Base-by-base conservation (phyloP, 2,797 vertebrate genomes). In the Tokudaia muenninki region DNA sequence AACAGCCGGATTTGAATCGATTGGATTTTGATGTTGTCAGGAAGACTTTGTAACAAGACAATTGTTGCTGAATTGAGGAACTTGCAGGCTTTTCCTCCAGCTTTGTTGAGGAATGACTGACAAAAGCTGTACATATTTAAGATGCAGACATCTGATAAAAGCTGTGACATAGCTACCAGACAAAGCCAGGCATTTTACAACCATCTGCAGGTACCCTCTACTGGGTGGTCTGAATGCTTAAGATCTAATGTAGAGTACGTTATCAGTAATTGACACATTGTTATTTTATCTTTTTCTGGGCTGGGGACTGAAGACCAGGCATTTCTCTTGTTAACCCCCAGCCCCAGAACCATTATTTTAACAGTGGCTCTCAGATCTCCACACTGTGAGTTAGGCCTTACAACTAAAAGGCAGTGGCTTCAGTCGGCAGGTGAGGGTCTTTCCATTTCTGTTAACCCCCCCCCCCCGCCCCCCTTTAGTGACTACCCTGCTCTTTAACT, bases 21-120 rank as follows among this genome's bases (percentile, higher is more conserved):
- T 26, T 57, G 55, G 84, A 89, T 5, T 84, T 80, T 80, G 79
- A 41, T 63, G 61, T 37, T 65, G 34, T 82, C 55, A 87, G 67
- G 65, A 92, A 94, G 17, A 84, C 50, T 87, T 90, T 88, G 17
- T 65, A 89, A 89, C 89, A 82, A n/a, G 19, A 41, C 52, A 86
- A 59, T 67, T 79, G 19, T 31, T 61, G 37, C 19, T 94, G 88
- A n/a, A 78, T 2, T 72, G 84, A 84, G 59, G 14, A 72, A 9
- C 16, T 92, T 77, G 84, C 24, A 17, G 4, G 24, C 5, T 11
- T 47, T 34, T 6, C 10, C 37, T 84, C 57, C 37, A 34, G n/a
- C 52, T 86, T 86, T 80, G 31, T 9, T 74, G 70, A 92, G 79
- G 34, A 41, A 34, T 65, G 17, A 44, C 24, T 75, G 29, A 74